phyloP scores from a whole-genome alignment of 2,888 invertebrate species.

The Pristionchus fissidentatus region DNA sequence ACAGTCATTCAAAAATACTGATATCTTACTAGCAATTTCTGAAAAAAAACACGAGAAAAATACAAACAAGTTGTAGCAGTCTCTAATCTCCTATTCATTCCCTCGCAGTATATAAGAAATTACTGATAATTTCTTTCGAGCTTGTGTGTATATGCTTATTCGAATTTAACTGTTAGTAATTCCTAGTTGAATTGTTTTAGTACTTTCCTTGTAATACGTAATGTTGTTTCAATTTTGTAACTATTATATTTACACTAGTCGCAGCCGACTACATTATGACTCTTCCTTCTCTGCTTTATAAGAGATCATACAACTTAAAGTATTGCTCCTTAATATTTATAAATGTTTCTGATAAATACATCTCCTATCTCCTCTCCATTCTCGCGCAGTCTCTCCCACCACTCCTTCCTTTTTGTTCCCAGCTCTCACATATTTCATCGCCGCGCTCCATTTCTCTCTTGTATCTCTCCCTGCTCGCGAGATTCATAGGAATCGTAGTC shows the following conservation, averaged over 20 bases:
- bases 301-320: no score
- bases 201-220: not conserved
- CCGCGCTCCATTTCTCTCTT: not conserved
- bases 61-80: not conserved
- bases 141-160: no score
- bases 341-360: no score
- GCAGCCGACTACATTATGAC: no score
- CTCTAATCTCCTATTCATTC: not conserved
- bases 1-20: not conserved
- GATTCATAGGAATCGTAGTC: not conserved
- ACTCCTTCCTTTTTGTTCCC: not conserved
- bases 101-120: no score
- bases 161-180: no score
- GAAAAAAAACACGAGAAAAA: not conserved
- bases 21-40: not conserved
- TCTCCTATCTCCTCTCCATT: no score
- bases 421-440: slow-evolving; percentile 26
- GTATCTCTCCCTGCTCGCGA: not conserved
- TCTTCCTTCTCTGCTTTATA: no score
- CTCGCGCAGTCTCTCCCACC: not conserved
- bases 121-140: no score
- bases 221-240: no score
- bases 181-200: not conserved
- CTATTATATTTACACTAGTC: no score
- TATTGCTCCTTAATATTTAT: not conserved